Conservation (phyloP, 2,113 vertebrate genomes). For the Rhinolophus ferrumequinum region DNA sequence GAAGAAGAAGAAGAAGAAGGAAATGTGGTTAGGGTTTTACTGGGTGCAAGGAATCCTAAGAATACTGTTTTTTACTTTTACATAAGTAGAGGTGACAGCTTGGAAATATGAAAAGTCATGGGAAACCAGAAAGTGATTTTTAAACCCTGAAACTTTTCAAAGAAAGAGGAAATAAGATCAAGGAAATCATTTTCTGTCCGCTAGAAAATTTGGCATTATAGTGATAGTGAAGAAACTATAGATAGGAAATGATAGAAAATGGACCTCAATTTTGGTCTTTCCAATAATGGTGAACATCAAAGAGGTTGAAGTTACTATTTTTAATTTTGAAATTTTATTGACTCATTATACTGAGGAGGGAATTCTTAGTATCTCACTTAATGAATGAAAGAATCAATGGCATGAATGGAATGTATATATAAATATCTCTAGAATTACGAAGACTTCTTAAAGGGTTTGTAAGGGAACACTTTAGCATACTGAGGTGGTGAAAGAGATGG, state of each 20-base stretch:
- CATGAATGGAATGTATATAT: neutral
- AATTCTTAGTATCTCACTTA: conserved; percentile 2
- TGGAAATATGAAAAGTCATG: neutral
- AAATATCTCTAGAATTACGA: conserved; percentile 1
- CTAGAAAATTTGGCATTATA: neutral
- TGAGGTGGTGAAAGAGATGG: neutral
- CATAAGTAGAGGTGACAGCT: neutral
- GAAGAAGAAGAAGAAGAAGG: neutral
- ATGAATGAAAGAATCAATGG: neutral
- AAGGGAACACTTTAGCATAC: neutral
- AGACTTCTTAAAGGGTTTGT: neutral
- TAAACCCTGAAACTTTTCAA: neutral
- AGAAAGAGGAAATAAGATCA: neutral
- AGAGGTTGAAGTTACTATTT: neutral
- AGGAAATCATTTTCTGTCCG: neutral
- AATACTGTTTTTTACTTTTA: neutral
- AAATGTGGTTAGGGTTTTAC: neutral
- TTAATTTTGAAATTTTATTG: neutral
- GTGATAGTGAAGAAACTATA: neutral
- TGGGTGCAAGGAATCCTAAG: neutral
- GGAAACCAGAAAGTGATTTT: neutral
- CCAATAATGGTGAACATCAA: neutral
- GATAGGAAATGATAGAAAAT: neutral
- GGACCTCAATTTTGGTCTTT: neutral
- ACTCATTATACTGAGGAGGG: neutral